Evolutionary conservation across 2,113 vertebrate genomes (phyloP), one percentile per base, ranked within the genome.

Genomic region (Lagopus leucura): DNA sequence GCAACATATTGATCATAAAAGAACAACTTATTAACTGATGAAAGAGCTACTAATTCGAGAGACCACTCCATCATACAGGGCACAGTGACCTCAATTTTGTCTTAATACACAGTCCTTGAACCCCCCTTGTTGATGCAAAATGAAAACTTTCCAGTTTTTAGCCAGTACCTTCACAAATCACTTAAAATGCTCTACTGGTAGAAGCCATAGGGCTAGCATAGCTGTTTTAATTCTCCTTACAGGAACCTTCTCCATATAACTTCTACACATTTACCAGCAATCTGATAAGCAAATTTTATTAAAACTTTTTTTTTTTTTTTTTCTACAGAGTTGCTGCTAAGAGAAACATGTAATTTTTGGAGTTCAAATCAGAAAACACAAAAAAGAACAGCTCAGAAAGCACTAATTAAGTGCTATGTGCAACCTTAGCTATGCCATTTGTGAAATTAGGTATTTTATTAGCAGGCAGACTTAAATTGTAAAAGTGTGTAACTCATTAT

Each of bases 191-290:
- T 83, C 70, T 2, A 55, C 28, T 43, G 54, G 30, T 30, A 92
- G 65, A 58, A 92, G 61, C 69, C 67, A 84, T n/a, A 60, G 67
- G 24, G 36, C 45, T 70, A 65, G 58, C 73, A 73, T n/a, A 82
- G 34, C 21, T 47, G 28, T 72, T 93, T 86, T 63, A 43, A 86
- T 86, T 81, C 48, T 92, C 74, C 61, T 72, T 63, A 75, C 12
- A 64, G 65, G 96, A 92, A 88, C 34, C 50, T 72, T 47, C 50
- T 90, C 82, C 89, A 65, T 61, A 16, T 57, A 78, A 74, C 69
- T 93, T 96, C 83, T 81, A 75, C 88, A 82, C 22, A 3, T 65
- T 61, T 52, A 27, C 7, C 60, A 28, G 32, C 43, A 75, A 54
- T 80, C 67, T 80, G 65, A 16, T 89, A 58, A 55, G 19, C 21